These are phyloP conservation scores for Vandiemenella viatica DNA, from an alignment of 2,888 invertebrate genomes.

Conservation along the genomic window DNA sequence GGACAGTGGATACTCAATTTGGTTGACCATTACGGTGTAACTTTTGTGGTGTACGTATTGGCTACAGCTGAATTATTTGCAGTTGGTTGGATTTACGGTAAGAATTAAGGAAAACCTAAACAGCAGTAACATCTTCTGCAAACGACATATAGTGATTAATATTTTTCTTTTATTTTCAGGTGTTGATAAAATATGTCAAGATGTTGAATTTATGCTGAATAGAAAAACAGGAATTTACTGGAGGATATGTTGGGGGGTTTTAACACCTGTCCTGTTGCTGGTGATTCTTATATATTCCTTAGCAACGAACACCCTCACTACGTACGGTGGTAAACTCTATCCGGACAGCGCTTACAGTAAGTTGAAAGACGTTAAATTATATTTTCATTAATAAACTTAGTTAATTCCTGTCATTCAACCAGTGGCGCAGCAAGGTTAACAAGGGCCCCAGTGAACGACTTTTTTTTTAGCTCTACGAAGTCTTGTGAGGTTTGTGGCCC, in stretches of 20 bases:
- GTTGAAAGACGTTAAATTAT: too few species aligned
- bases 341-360: not conserved
- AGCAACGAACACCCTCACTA: not conserved
- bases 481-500: too few species aligned
- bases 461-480: too few species aligned
- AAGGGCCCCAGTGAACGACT: too few species aligned
- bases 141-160: not conserved
- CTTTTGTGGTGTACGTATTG: slow-evolving; percentile 41
- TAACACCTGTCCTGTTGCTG: not conserved
- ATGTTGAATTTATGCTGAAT: not conserved
- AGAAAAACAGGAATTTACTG: not conserved
- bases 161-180: not conserved
- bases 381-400: too few species aligned
- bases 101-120: slow-evolving; percentile 11
- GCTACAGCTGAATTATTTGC: slow-evolving; percentile 39
- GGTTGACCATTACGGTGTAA: slow-evolving; percentile 44
- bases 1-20: slow-evolving; percentile 43
- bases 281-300: not conserved
- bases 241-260: not conserved
- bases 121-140: too few species aligned
- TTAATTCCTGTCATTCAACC: too few species aligned
- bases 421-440: too few species aligned
- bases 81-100: slow-evolving; percentile 44
- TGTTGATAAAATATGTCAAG: not conserved
- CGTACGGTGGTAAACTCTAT: not conserved